Evolutionary conservation across 2,888 invertebrate genomes (phyloP).

Genomic region (Tuta absoluta): DNA sequence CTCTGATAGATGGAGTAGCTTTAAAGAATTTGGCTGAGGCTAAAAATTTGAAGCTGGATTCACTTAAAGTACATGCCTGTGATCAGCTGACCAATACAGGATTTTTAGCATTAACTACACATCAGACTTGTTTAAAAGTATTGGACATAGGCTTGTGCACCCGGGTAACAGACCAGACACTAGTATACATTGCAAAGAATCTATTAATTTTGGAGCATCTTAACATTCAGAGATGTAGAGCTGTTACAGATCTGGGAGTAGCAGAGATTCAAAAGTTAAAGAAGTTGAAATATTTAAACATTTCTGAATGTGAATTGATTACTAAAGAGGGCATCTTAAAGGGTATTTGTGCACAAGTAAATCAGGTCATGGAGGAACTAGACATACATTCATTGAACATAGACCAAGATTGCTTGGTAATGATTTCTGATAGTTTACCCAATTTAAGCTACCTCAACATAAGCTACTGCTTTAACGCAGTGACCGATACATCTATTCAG

Average conservation of each 20-base stretch:
- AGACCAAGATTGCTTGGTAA: constrained; percentile 82
- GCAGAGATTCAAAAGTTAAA: constrained; percentile 77
- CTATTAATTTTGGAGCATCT: constrained; percentile 81
- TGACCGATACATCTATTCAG: constrained; percentile 85
- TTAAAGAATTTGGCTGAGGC: constrained; percentile 79
- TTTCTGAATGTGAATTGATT: constrained; percentile 85
- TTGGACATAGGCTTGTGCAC: constrained; percentile 84
- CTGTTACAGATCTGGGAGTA: constrained; percentile 83
- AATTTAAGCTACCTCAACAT: constrained; percentile 83
- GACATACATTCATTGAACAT: constrained; percentile 82
- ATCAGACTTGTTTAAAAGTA: constrained; percentile 79
- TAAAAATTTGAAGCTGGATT: constrained; percentile 73
- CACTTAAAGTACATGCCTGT: constrained; percentile 79
- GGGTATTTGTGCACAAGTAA: constrained; percentile 80
- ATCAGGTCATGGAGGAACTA: constrained; percentile 74
- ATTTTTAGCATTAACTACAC: constrained; percentile 74
- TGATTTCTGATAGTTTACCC: constrained; percentile 81
- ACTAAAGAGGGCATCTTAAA: constrained; percentile 82
- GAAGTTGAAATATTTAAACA: constrained; percentile 81
- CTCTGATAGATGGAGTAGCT: constrained; percentile 84
- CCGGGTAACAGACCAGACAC: constrained; percentile 83
- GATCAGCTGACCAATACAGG: constrained; percentile 83
- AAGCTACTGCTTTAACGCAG: constrained; percentile 85
- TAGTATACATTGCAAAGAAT: constrained; percentile 81
- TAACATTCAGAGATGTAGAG: constrained; percentile 83